Conservation (phyloP, 2,113 vertebrate species). For the Apeltes quadracus region DNA sequence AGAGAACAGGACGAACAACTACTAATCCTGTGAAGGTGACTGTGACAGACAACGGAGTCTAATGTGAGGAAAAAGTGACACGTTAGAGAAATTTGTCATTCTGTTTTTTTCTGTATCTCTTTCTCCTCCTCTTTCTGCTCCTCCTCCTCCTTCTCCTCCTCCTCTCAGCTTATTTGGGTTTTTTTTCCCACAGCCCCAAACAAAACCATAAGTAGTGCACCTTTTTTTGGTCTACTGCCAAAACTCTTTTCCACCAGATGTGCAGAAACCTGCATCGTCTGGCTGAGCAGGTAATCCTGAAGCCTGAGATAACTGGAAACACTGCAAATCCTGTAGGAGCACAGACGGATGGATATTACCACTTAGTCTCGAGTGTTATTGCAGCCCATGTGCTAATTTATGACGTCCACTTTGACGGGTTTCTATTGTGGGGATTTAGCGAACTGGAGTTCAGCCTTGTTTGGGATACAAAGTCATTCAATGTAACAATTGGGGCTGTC, state of each 20-base stretch:
- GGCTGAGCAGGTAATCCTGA: constrained; percentile 57
- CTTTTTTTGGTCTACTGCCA: constrained; percentile 68
- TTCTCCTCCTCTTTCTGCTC: too few relatives aligned
- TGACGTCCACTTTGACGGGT: constrained; percentile 64
- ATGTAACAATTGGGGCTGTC: constrained; percentile 40
- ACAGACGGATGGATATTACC: constrained; percentile 74
- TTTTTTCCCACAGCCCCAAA: constrained; percentile 23
- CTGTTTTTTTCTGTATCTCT: background rate
- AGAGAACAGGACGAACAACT: constrained; percentile 39
- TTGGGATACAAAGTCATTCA: constrained; percentile 20
- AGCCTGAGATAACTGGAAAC: constrained; percentile 65
- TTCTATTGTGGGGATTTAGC: constrained; percentile 46
- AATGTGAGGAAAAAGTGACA: constrained; percentile 13
- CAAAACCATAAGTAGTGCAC: constrained; percentile 50
- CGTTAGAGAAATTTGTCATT: constrained; percentile 7
- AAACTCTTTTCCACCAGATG: constrained; percentile 70
- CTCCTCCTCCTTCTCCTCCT: background rate
- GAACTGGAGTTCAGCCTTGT: constrained; percentile 16
- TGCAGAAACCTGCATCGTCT: constrained; percentile 64
- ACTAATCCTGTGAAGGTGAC: constrained; percentile 22
- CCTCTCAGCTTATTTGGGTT: background rate
- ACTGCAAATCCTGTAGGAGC: constrained; percentile 63
- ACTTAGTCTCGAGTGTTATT: constrained; percentile 68
- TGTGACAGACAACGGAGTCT: constrained; percentile 10
- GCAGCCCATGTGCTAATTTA: constrained; percentile 69